Evolutionary conservation across 1,140 invertebrate genomes (phyloP).

Genomic region (Uloborus diversus): DNA sequence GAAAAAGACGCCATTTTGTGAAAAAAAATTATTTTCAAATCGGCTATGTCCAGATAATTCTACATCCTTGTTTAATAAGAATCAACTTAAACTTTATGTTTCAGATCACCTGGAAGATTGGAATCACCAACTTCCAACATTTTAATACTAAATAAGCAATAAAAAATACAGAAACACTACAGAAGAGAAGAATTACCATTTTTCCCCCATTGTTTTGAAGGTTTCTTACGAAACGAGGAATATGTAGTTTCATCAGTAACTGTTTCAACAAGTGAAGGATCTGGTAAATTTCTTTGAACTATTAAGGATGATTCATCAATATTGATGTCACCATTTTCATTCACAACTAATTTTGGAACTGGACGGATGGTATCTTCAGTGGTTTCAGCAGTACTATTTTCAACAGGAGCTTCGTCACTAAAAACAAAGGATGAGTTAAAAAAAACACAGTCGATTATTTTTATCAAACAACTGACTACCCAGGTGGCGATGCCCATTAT

Average conservation of each 20-base stretch:
- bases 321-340: slow-evolving; percentile 28
- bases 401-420: background rate
- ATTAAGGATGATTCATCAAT: slow-evolving; percentile 23
- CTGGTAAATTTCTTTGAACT: slow-evolving; percentile 4
- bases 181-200: slow-evolving; percentile 10
- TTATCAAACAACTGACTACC: too few species aligned
- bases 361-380: background rate
- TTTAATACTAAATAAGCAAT: background rate
- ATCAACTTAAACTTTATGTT: too few species aligned
- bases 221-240: slow-evolving; percentile 19
- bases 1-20: too few species aligned
- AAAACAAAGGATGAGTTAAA: too few species aligned
- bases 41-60: too few species aligned
- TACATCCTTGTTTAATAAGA: too few species aligned
- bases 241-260: slow-evolving; percentile 24
- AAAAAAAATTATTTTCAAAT: too few species aligned
- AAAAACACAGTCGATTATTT: too few species aligned
- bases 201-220: background rate
- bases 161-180: background rate
- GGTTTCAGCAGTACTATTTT: background rate
- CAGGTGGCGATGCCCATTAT: too few species aligned
- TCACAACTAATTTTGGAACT: slow-evolving; percentile 15
- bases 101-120: too few species aligned
- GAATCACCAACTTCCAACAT: too few species aligned
- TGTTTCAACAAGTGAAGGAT: background rate